Conservation (phyloP, 2,113 vertebrate species). For the Sclerurus mexicanus region DNA sequence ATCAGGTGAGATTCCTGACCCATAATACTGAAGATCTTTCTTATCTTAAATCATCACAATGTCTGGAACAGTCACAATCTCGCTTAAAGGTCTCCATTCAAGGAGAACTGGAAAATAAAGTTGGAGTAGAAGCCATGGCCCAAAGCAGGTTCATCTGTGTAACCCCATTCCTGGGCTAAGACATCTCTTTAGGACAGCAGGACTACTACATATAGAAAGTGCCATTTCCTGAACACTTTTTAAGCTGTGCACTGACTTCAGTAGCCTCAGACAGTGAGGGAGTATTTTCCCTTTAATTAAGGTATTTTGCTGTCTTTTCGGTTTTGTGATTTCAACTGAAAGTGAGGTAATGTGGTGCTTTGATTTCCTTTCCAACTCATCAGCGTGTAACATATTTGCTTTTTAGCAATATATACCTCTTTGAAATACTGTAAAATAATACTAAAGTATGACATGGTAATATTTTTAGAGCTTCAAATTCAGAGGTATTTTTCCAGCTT, state of each 20-base stretch:
- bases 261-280: background rate
- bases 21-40: background rate
- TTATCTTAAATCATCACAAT: background rate
- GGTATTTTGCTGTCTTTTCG: background rate
- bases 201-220: background rate
- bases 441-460: background rate
- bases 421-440: background rate
- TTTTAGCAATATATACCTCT: background rate
- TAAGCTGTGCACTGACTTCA: background rate
- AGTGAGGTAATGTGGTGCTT: background rate
- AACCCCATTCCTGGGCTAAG: background rate
- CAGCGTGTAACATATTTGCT: background rate
- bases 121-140: background rate
- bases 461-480: background rate
- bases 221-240: background rate
- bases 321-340: background rate
- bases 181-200: background rate
- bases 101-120: background rate
- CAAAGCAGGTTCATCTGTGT: rapidly evolving
- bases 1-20: background rate
- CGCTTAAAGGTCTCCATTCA: background rate
- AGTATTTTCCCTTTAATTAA: background rate
- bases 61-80: background rate
- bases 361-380: background rate
- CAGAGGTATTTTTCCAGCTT: background rate